Base-by-base conservation (phyloP, 2,888 invertebrate species). In the Esperia sulphurella region DNA sequence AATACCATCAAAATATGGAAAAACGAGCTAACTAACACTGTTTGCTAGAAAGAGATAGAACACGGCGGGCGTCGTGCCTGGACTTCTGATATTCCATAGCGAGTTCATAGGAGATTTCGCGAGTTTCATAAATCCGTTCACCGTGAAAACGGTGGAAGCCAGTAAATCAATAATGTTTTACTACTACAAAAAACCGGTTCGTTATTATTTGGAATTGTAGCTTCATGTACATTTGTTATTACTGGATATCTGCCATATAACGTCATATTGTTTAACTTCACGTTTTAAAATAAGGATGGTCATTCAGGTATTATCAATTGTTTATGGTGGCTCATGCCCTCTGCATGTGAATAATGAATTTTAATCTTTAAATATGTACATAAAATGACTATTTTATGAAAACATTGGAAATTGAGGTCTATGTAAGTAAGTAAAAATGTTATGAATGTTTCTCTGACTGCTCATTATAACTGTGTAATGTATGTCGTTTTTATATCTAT, bases 341-440 rank as follows among this genome's bases (percentile, higher is more conserved):
- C 12, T 10, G 37, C 31, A 35, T 35, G 10, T 6, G 39, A 14
- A 6, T 14, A 14, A 14, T 39, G 8, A 39, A 39, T 14, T 45
- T 10, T 37, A 44, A 31, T 31, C 10, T 31, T 31, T 9, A 29
- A 41, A 35, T 35, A 37, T 41, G 41, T 41, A 46, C 35, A 46
- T 46, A 41, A 46, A 41, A 46, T 46, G 7, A 4, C 31, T 46
- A 46, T 46, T 46, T 46, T 46, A 41, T 41, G 41, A 46, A 46
- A 41, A 21, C 21, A 21, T 35, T 47, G 30, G 37, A 21, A 41
- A 40, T 10, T 35, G 41, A 14, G 31, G 30, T 4, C 8, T n/a
- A 35, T 6, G n/a, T 35, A 35, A 31, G 3, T 33, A 9, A 33
- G 35, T 35, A 21, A 12, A 29, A 39, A 29, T 31, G 46, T 46